These are phyloP conservation scores for Sinelater perroti DNA, from an alignment of 2,888 invertebrate species.

Conservation along the genomic window DNA sequence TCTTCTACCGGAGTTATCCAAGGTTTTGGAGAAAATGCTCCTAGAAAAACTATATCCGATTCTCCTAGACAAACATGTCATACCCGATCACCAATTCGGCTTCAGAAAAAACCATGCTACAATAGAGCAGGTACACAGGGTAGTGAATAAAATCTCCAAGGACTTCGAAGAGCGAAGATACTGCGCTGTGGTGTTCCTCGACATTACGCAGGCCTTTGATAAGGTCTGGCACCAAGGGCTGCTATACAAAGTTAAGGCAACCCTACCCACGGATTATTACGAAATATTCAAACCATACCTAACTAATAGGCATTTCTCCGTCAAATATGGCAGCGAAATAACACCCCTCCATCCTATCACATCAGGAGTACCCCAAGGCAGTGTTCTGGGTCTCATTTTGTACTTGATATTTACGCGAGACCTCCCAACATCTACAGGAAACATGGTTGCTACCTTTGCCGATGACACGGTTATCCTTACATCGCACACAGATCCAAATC, in stretches of 20 bases:
- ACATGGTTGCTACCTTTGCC: conserved; percentile 34
- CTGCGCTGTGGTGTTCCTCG: background rate
- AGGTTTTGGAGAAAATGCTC: conserved; percentile 6
- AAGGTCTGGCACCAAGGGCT: conserved; percentile 3
- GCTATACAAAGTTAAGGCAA: background rate
- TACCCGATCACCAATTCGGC: conserved; percentile 14
- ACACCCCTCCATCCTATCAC: conserved; percentile 21
- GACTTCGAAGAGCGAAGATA: conserved; percentile 3
- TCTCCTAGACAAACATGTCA: background rate
- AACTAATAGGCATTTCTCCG: conserved; percentile 3
- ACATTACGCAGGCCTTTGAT: conserved; percentile 5
- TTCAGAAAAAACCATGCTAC: conserved; percentile 4
- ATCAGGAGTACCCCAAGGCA: conserved; percentile 40
- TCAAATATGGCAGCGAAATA: conserved; percentile 11
- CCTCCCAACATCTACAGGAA: conserved; percentile 29
- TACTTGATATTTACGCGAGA: conserved; percentile 38
- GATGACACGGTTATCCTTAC: conserved; percentile 39
- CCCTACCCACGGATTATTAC: background rate
- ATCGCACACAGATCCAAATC: conserved; percentile 35
- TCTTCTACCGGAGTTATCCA: background rate
- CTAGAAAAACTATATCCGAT: background rate
- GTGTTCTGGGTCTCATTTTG: conserved; percentile 37
- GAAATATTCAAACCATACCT: conserved; percentile 1
- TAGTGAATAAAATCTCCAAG: background rate
- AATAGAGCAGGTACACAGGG: conserved; percentile 6